Conservation (phyloP, 1,140 invertebrate genomes). For the Nebria ingens region DNA sequence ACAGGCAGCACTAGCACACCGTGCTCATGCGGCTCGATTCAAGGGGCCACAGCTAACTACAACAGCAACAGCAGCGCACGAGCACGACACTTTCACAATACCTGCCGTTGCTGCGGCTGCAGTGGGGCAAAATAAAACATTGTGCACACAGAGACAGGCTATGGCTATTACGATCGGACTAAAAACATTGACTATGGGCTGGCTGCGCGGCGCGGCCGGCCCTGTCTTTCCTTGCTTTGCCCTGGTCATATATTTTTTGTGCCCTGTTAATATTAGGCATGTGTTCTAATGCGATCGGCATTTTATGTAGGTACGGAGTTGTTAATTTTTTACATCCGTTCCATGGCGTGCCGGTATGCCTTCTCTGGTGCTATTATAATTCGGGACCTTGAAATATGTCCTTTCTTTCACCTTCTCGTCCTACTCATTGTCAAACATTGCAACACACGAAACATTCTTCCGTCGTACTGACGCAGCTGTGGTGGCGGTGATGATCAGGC, state of each 20-base stretch:
- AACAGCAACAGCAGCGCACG: too few relatives aligned
- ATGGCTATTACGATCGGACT: neutral
- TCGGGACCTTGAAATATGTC: conserved; percentile 22
- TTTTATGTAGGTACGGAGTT: neutral
- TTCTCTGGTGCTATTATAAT: conserved; percentile 14
- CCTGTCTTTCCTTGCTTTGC: too few relatives aligned
- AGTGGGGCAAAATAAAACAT: neutral
- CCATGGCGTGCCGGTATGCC: neutral
- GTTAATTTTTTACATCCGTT: conserved; percentile 7
- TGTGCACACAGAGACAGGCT: neutral
- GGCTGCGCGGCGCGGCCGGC: too few relatives aligned
- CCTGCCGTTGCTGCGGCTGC: neutral
- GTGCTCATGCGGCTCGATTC: too few relatives aligned
- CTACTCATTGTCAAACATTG: conserved; percentile 18
- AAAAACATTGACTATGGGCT: neutral
- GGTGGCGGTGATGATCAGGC: neutral
- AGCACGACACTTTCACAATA: conserved; percentile 6
- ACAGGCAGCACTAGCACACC: too few relatives aligned
- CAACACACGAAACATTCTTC: conserved; percentile 15
- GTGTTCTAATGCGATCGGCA: conserved; percentile 5
- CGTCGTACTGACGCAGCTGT: too few relatives aligned
- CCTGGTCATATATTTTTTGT: conserved; percentile 23
- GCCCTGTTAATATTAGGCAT: conserved; percentile 25
- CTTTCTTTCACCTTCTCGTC: conserved; percentile 24
- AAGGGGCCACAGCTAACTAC: neutral